phyloP scores from a whole-genome alignment of 2,888 invertebrate genomes.

The Drosophila borealis region DNA sequence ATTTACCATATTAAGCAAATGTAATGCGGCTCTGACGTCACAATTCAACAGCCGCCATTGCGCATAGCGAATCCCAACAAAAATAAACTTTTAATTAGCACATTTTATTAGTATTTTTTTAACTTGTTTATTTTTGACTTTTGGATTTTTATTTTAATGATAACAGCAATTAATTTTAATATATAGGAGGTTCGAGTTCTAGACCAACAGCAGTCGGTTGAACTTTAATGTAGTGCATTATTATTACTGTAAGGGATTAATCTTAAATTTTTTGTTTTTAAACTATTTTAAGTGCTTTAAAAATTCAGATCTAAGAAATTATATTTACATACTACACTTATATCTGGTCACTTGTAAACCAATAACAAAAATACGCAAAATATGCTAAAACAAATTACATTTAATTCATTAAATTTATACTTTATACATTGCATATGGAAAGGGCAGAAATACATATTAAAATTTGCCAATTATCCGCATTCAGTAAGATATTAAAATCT shows the following conservation, averaged over 20 bases:
- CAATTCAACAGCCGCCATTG: slow-evolving; percentile 23
- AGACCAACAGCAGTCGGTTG: slow-evolving; percentile 19
- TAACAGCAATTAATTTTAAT: slow-evolving; percentile 24
- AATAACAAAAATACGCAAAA: slow-evolving; percentile 65
- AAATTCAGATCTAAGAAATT: slow-evolving; percentile 45
- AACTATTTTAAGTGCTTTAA: slow-evolving; percentile 38
- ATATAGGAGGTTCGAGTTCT: slow-evolving; percentile 33
- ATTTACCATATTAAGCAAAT: slow-evolving; percentile 23
- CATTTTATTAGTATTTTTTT: slow-evolving; percentile 1
- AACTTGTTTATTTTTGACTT: slow-evolving; percentile 3
- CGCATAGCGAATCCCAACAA: slow-evolving; percentile 32
- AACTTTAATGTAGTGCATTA: slow-evolving; percentile 52
- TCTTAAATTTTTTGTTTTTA: slow-evolving; percentile 16
- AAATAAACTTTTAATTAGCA: slow-evolving; percentile 12
- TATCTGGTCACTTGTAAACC: slow-evolving; percentile 83
- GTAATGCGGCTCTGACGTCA: slow-evolving; percentile 23
- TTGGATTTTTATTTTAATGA: slow-evolving; percentile 6
- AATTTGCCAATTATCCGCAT: slow-evolving; percentile 29
- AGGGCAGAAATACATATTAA: slow-evolving; percentile 25
- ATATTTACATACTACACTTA: slow-evolving; percentile 55
- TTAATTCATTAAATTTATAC: slow-evolving; percentile 50
- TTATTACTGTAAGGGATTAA: slow-evolving; percentile 26
- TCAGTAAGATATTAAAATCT: slow-evolving; percentile 23
- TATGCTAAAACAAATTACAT: slow-evolving; percentile 52
- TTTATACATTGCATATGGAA: slow-evolving; percentile 63